Base-by-base conservation (phyloP, 2,888 invertebrate species). In the Auanema sp. region DNA sequence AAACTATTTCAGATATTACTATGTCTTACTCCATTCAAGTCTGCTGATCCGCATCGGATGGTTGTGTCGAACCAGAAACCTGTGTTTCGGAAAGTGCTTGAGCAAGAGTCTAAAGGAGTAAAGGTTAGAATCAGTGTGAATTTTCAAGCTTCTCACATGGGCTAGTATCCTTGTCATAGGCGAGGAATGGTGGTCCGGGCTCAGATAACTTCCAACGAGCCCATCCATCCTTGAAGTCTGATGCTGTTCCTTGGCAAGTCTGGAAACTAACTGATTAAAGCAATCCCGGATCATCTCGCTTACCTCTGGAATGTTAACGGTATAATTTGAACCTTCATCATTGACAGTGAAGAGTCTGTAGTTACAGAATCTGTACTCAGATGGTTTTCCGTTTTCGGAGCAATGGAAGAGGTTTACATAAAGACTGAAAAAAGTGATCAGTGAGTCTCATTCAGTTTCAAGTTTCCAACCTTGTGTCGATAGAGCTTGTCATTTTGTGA, bases 221-320 rank as follows among this genome's bases (percentile, higher is more conserved):
- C 78, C 78, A 78, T 25, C 75, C 76, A 56, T 78, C 78, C 59
- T 74, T 65, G 65, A 72, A 75, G 42, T 75, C 68, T n/a, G 64
- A 47, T 59, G 75, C 78, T 24, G 72, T 64, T 41, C 78, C 78
- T 8, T 51, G 51, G 58, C 78, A 78, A n/a, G 66, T 56, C 62
- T 68, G 18, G 44, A 55, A 52, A 18, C 3, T 8, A 33, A n/a
- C n/a, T n/a, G n/a, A n/a, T n/a, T n/a, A n/a, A n/a, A n/a, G n/a
- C n/a, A n/a, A n/a, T n/a, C n/a, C n/a, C n/a, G n/a, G n/a, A n/a
- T n/a, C n/a, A n/a, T n/a, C n/a, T n/a, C 24, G 21, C 41, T 40
- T 16, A 65, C 61, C 57, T 66, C 49, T 5, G 68, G 67, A 41
- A 77, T 72, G 10, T 64, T 66, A 33, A 77, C 74, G 11, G 74